Percentiles rank a stretch among this genome's conserved stretches.
Conservation (phyloP, 2,113 vertebrate genomes). For the Emydocephalus ijimae region DNA sequence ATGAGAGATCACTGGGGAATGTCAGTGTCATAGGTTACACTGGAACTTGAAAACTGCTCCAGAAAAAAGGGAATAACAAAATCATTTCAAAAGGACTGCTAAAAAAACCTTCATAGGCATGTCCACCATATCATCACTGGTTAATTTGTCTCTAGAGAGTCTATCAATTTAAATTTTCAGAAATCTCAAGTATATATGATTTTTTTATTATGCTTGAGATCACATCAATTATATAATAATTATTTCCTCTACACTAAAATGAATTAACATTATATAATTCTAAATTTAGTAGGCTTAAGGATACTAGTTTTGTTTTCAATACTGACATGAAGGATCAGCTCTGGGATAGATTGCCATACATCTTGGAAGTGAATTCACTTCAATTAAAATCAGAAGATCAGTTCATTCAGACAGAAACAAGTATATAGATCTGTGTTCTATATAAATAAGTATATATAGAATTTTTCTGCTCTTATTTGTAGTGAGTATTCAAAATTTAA, state of each 20-base stretch:
- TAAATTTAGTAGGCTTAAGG: neutral
- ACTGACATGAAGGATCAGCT: neutral
- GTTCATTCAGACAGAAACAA: neutral
- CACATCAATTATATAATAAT: neutral
- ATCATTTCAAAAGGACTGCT: neutral
- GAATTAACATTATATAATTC: neutral
- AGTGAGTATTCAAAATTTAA: neutral
- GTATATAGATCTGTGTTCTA: neutral
- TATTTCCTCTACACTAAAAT: neutral
- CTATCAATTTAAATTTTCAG: neutral
- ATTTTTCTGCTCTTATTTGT: neutral
- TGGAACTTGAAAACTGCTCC: neutral
- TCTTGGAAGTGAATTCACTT: neutral
- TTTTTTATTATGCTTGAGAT: neutral
- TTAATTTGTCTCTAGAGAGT: neutral
- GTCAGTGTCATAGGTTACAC: neutral
- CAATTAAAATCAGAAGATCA: neutral
- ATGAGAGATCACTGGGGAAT: neutral
- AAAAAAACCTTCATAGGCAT: neutral
- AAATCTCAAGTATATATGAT: neutral
- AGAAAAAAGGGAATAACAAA: neutral
- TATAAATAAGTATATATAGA: neutral
- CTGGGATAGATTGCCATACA: neutral
- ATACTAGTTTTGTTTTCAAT: neutral
- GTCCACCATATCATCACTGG: neutral